Evolutionary conservation across 1,140 invertebrate species (phyloP).

Genomic region (Drosophila obscura): DNA sequence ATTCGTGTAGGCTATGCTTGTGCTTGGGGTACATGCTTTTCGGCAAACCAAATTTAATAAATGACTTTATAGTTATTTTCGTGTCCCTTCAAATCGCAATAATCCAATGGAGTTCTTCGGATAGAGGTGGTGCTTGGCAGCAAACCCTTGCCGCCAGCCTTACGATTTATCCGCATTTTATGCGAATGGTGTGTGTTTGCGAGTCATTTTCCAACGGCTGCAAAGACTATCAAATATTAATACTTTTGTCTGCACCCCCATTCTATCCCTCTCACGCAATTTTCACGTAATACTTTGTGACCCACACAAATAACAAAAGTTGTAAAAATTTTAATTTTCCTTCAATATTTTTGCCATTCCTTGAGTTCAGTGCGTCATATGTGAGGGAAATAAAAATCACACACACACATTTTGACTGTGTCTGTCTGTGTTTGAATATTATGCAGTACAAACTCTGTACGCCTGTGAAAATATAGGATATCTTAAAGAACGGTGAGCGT

Average conservation of each 20-base stretch:
- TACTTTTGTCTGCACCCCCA: conserved; percentile 69
- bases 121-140: not conserved
- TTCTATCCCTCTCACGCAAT: conserved; percentile 27
- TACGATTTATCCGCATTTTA: conserved; percentile 50
- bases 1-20: conserved; percentile 14
- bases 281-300: conserved; percentile 71
- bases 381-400: conserved; percentile 60
- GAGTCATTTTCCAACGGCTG: conserved; percentile 60
- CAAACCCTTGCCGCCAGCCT: conserved; percentile 37
- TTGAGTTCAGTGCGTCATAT: conserved; percentile 56
- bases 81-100: conserved; percentile 20
- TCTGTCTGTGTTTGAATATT: conserved; percentile 2
- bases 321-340: conserved; percentile 80
- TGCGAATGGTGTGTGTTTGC: conserved; percentile 34
- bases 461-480: not conserved
- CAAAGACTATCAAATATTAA: conserved; percentile 75
- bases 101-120: conserved; percentile 14
- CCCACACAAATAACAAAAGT: conserved; percentile 69
- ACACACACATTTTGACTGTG: conserved; percentile 15
- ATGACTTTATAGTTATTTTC: conserved; percentile 77
- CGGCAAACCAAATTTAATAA: conserved; percentile 71
- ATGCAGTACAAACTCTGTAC: not conserved
- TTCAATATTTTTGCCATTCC: conserved; percentile 70
- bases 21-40: conserved; percentile 41
- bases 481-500: not conserved